Base-by-base conservation (phyloP, 2,113 vertebrate genomes). In the Callorhinus ursinus region DNA sequence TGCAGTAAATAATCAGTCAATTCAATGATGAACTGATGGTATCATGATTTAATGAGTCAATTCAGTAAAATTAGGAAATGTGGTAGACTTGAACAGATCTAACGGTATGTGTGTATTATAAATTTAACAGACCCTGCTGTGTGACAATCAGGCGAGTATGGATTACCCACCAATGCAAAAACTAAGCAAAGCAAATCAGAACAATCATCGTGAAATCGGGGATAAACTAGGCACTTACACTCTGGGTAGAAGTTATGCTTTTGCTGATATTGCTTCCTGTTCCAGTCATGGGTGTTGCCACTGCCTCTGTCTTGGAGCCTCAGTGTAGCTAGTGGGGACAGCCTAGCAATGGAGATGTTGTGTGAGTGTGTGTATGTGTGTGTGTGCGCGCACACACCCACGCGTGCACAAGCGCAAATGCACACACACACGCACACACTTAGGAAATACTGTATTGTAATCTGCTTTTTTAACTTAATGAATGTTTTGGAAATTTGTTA, bases 151-250 rank as follows among this genome's bases (percentile, higher is more conserved):
- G 51, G 53, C 92, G 92, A 65, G 5, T 65, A 49, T 90, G 46
- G 39, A 57, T 89, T 84, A 81, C 11, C n/a, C 22, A 86, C 31
- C 21, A 63, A 55, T 69, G 15, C 46, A 94, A 83, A 90, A 63
- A 65, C 31, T 51, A 87, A 87, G 81, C 77, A 87, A 72, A 93
- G 19, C 18, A 84, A 88, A 88, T 88, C 55, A 65, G 65, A 94
- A 46, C 42, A 61, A n/a, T 92, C 83, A 61, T 67, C 14, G 9
- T 88, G 55, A 95, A 84, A 69, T 85, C 4, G 76, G 15, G 3
- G 6, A 39, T 72, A 36, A 80, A 55, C 9, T 59, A 77, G 13
- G n/a, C 14, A 59, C 5, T 93, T 88, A 28, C 33, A 87, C 15
- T 74, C 33, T 93, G 15, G 83, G 14, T 39, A 92, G 19, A 95